These are phyloP conservation scores for Neodiprion lecontei DNA, from an alignment of 1,140 invertebrate genomes.

Conservation along the genomic window DNA sequence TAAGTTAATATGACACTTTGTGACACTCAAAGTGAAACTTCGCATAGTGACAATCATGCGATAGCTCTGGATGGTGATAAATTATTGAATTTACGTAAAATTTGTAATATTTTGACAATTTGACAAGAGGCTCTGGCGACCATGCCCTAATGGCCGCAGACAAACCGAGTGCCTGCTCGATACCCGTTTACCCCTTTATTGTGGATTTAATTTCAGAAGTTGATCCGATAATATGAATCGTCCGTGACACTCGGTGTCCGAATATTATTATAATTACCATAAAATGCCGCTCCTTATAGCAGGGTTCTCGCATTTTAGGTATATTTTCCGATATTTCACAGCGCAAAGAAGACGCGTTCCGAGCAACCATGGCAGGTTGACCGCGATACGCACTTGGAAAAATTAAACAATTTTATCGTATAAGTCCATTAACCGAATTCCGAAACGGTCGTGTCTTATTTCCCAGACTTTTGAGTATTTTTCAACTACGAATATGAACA, in stretches of 20 bases:
- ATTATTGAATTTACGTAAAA: no score
- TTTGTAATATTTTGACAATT: constrained; percentile 26
- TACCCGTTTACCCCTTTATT: constrained; percentile 1
- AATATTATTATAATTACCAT: constrained; percentile 38
- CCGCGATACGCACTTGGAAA: constrained; percentile 33
- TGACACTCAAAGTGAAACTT: no score
- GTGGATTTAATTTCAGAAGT: neutral
- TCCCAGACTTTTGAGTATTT: constrained; percentile 20
- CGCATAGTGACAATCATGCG: no score
- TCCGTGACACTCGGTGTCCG: constrained; percentile 9
- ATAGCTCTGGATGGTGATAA: no score
- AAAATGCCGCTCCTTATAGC: constrained; percentile 41
- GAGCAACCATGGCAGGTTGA: constrained; percentile 53
- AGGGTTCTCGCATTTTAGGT: constrained; percentile 45
- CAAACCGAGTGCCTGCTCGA: constrained; percentile 23
- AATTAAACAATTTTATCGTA: constrained; percentile 19
- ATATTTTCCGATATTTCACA: constrained; percentile 40
- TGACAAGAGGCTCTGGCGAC: constrained; percentile 40
- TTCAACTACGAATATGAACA: neutral
- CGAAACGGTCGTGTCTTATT: constrained; percentile 20
- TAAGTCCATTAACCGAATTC: constrained; percentile 9
- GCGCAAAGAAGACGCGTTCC: constrained; percentile 48
- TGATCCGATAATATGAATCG: neutral
- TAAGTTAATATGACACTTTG: no score
- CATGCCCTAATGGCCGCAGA: constrained; percentile 50